Evolutionary conservation across 2,113 vertebrate species (phyloP), one percentile per base, ranked within the genome.

Genomic region (Prunella himalayana): DNA sequence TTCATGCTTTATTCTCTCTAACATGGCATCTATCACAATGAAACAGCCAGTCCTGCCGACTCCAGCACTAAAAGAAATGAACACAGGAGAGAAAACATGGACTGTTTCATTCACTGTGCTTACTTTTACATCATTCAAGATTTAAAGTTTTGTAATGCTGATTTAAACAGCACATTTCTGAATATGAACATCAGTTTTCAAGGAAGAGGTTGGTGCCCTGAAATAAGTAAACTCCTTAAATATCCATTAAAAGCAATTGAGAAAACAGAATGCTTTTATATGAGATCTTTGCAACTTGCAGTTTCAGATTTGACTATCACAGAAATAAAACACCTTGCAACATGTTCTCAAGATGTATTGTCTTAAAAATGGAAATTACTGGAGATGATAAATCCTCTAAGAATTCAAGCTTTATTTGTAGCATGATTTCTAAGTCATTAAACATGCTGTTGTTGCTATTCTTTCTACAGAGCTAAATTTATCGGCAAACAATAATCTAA

Each of bases 21-120:
- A 96, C 99, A 99, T 99, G 97, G 99, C 99, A 97, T 99, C 99
- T 97, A 99, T 99, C 96, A 99, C 99, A 90, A 99, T 99, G 98
- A 99, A 99, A 97, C 99, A 99, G 86, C 99, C 99, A 68, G 99
- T 99, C 96, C 99, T 98, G 95, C 99, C 99, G 81, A 99, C 99
- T 78, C 99, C 99, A 92, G 99, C 99, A 87, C 99, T 99, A 88
- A 20, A 91, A 95, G 61, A 89, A 96, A 87, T 42, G 94, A 90
- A 94, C 80, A 94, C 0, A 23, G 51, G 61, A 91, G 33, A 45
- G 66, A 95, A 80, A 95, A 92, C 11, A 66, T 80, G 68, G 56
- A 75, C 69, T 79, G 45, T 54, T 88, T 92, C 33, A 82, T 41
- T 24, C 65, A 69, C 57, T 75, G 42, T 68, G 44, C 35, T 86